Evolutionary conservation across 2,888 invertebrate species (phyloP), one percentile per base, ranked within the genome.

Genomic region (Andrena trimmerana): DNA sequence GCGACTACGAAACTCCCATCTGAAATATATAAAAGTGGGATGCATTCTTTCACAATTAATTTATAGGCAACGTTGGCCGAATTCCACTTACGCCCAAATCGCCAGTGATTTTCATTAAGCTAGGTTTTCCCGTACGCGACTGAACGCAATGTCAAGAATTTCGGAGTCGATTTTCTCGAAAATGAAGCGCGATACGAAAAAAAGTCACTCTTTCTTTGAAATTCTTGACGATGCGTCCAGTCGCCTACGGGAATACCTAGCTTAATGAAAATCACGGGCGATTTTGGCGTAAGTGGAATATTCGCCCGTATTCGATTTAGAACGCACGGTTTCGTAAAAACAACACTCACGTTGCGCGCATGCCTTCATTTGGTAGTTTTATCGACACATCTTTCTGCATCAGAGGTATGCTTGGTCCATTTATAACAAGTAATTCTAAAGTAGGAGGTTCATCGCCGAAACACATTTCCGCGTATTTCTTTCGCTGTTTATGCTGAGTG

Each of bases 1-100:
- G 24, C 57, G 83, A 83, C 93, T 92, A n/a, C 86, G 90, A 81
- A 92, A 93, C 80, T 92, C 90, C 89, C 92, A 91, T 29, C 93
- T 93, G 69, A 71, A 88, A 87, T 16, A 67, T 57, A 67, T 36
- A 54, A 66, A 71, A 74, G 52, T 54, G 13, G 2, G 52, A 33
- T 48, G 24, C 0, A 29, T 24, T 29, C 8, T 10, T 57, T 31
- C 8, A 57, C 10, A 5, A 27, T 57, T 10, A 57, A 27, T 57
- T 57, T 10, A 57, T 2, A 36, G 31, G 33, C 8, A 59, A 67
- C 6, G 27, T 0, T 0, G 29, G 31, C 0, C 5, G 31, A 31
- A 31, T 31, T 31, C 31, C 31, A 31, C 5, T 31, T 31, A 5
- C 31, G 5, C 5, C 29, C 4, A 29, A 29, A 4, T 4, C 4